Evolutionary conservation across 2,797 vertebrate genomes (phyloP), one percentile per base, ranked within the genome.

Genomic region (Leptatherina wallacei): DNA sequence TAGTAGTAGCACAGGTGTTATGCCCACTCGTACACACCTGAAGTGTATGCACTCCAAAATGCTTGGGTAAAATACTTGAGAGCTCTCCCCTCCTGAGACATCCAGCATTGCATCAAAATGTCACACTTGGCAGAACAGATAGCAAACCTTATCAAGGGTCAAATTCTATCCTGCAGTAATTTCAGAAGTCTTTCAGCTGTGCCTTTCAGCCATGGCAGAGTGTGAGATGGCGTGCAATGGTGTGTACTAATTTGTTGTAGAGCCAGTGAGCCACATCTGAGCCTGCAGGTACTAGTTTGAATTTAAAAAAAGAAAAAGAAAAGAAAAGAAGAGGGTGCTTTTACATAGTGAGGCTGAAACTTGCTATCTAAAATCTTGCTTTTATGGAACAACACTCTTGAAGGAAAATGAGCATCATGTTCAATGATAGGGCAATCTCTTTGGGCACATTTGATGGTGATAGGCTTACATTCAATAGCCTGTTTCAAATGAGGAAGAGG

Each of bases 101-200:
- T 77, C 73, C 75, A 66, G 77, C 52, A 7, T 85, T 71, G 84
- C 83, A 88, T 89, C 78, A 86, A 87, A 87, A 89, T 89, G 84
- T 90, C 87, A 87, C 84, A 84, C 78, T 72, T 66, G 81, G 83
- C 77, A 63, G 83, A 77, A 56, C n/a, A 84, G 82, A 87, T 81
- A 82, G 81, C 32, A 38, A 49, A 54, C 54, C 72, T 80, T 88
- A 88, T 89, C 77, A 57, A 56, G 82, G 86, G 85, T 87, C 83
- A 85, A 74, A 86, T 76, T 88, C 75, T 69, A 75, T 86, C 82
- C 87, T 75, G 74, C 69, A 54, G 78, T 78, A 33, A 83, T 88
- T 88, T 90, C 84, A 76, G 49, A 63, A 82, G 70, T 67, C 70
- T 83, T 81, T 82, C 78, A 81, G 70, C 75, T 71, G 70, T 73